Evolutionary conservation across 2,888 invertebrate genomes (phyloP).

Genomic region (Leuctra nigra): DNA sequence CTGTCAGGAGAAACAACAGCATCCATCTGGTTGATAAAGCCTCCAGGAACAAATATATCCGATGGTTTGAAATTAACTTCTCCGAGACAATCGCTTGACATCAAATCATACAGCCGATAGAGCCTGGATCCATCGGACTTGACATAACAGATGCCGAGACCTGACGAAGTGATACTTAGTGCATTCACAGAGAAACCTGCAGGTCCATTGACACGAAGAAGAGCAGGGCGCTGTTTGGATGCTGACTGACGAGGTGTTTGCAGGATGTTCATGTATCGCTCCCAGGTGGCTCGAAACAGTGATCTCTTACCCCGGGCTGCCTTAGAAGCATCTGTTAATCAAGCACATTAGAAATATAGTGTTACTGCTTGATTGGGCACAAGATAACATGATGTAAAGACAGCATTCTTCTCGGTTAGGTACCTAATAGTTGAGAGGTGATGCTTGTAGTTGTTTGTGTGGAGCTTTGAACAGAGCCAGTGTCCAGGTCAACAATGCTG

Average conservation of each 20-base stretch:
- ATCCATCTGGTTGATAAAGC: constrained; percentile 44
- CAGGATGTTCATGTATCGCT: constrained; percentile 17
- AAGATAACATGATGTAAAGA: too few species aligned
- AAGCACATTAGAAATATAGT: too few species aligned
- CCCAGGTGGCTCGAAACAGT: constrained; percentile 15
- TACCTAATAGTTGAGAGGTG: too few species aligned
- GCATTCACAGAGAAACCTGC: background rate
- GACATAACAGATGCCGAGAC: constrained; percentile 19
- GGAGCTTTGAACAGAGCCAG: too few species aligned
- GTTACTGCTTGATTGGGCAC: too few species aligned
- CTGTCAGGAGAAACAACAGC: constrained; percentile 39
- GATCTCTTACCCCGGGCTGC: background rate
- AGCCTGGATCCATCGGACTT: too few species aligned
- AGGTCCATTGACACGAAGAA: background rate
- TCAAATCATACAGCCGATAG: too few species aligned
- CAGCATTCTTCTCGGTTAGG: too few species aligned
- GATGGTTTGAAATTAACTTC: too few species aligned
- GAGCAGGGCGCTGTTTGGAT: background rate
- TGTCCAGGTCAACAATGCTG: background rate
- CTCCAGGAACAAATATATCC: constrained; percentile 39
- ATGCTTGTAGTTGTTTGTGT: too few species aligned
- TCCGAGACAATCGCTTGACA: too few species aligned
- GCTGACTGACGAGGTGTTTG: background rate
- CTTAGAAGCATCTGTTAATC: background rate
- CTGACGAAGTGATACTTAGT: constrained; percentile 19